Percentiles rank a stretch among this genome's conserved stretches.
Conservation (phyloP, 2,797 vertebrate genomes). For the Parauchenoglanis punctatus region DNA sequence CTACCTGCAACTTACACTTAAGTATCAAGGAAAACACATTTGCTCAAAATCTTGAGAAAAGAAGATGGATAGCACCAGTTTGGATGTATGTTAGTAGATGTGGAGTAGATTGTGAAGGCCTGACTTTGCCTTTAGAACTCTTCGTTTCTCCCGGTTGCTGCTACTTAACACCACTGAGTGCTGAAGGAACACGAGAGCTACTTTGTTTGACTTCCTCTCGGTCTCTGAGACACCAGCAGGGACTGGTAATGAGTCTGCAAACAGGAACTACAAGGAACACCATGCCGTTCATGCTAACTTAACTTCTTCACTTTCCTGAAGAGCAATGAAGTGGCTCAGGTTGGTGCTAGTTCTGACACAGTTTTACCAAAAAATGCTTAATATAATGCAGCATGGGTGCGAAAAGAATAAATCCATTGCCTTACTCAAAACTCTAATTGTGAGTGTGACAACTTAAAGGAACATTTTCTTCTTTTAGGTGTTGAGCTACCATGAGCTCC, state of each 20-base stretch:
- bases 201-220: constrained; percentile 82
- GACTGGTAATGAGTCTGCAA: constrained; percentile 80
- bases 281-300: constrained; percentile 35
- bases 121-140: not conserved
- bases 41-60: not conserved
- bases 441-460: not conserved
- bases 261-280: constrained; percentile 71
- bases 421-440: not conserved
- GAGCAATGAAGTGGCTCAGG: constrained; percentile 52
- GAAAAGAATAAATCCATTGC: not conserved
- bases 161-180: constrained; percentile 68
- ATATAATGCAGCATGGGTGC: not conserved
- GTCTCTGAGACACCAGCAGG: constrained; percentile 76
- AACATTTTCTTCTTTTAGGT: not conserved
- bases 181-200: constrained; percentile 70
- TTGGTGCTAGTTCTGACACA: constrained; percentile 44
- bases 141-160: not conserved
- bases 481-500: not conserved
- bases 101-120: constrained; percentile 1
- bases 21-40: not conserved
- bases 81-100: not conserved
- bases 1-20: not conserved
- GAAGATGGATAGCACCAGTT: not conserved
- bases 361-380: not conserved
- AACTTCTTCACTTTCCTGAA: constrained; percentile 42